Percentiles rank a stretch among this genome's conserved stretches.
These are phyloP conservation scores for Bettongia penicillata DNA, from an alignment of 2,113 vertebrate genomes.

Conservation along the genomic window DNA sequence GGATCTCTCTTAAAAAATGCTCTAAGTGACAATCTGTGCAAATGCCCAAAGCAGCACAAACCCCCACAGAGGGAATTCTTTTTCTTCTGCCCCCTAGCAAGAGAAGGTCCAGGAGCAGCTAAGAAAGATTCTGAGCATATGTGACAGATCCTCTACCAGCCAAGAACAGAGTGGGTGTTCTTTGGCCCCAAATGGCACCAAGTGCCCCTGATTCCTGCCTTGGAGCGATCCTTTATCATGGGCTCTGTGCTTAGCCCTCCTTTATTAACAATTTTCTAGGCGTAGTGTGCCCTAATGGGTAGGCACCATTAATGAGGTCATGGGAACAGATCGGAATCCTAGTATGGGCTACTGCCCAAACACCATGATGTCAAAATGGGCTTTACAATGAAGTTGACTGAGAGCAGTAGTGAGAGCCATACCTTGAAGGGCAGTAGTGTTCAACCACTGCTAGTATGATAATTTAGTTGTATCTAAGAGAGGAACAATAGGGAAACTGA, in stretches of 20 bases:
- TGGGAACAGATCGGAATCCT: neutral
- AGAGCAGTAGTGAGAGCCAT: neutral
- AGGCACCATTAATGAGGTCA: neutral
- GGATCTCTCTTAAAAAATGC: constrained; percentile 46
- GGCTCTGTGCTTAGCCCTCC: constrained; percentile 7
- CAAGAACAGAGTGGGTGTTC: constrained; percentile 11
- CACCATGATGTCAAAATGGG: neutral
- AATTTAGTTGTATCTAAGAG: neutral
- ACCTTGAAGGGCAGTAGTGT: neutral
- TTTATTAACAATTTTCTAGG: neutral
- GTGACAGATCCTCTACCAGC: neutral
- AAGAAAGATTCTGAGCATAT: neutral
- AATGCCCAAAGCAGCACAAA: constrained; percentile 36
- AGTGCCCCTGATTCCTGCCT: constrained; percentile 32
- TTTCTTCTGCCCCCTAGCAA: constrained; percentile 55
- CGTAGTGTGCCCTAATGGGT: neutral
- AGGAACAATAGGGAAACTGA: neutral
- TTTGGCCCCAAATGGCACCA: constrained; percentile 2
- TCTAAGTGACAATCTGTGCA: constrained; percentile 40
- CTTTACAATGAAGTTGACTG: neutral
- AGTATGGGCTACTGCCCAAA: neutral
- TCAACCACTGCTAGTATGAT: neutral
- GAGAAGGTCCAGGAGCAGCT: constrained; percentile 28
- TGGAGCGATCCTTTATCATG: constrained; percentile 23
- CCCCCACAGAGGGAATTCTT: constrained; percentile 20